Evolutionary conservation across 1,140 invertebrate species (phyloP), one percentile per base, ranked within the genome.

Genomic region (Drosophila arizonae): DNA sequence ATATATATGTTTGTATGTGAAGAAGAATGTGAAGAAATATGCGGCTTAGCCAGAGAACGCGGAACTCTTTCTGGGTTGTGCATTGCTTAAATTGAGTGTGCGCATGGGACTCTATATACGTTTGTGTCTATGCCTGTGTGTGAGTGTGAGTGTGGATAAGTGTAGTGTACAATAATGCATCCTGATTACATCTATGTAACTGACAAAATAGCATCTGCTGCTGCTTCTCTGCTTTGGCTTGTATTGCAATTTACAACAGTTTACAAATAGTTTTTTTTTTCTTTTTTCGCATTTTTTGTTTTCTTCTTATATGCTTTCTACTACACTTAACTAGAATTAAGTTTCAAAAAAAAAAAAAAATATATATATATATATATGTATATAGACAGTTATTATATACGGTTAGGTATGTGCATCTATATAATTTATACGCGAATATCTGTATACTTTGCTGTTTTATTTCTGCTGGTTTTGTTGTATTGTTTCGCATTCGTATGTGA

Each of bases 41-140:
- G 45, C 33, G 24, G n/a, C 36, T 15, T 70, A n/a, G 52, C 50
- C 60, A 46, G 50, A 62, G 58, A 60, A 45, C 48, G 50, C 45
- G 62, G 69, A 51, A 52, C 62, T 58, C 24, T 26, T 57, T 57
- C 62, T 71, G 63, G 76, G 84, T 77, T 88, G 78, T 78, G 72
- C 71, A 87, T 77, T 46, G 64, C 77, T 76, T 73, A 50, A 36
- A 63, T 56, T 56, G 61, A 77, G 79, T 75, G 64, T 77, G 65
- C 72, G 67, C 70, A 78, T 70, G 67, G 73, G 70, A 73, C 56
- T 57, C 65, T 65, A 26, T 79, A 50, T 74, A n/a, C 65, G 54
- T 52, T 36, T 78, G 39, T 72, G 30, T 72, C 6, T 60, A 4
- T 65, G 21, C 21, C 1, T 65, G 60, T 61, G 45, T 78, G 26